Evolutionary conservation across 2,113 vertebrate species (phyloP), one percentile per base, ranked within the genome.

Genomic region (Podarcis cretensis): DNA sequence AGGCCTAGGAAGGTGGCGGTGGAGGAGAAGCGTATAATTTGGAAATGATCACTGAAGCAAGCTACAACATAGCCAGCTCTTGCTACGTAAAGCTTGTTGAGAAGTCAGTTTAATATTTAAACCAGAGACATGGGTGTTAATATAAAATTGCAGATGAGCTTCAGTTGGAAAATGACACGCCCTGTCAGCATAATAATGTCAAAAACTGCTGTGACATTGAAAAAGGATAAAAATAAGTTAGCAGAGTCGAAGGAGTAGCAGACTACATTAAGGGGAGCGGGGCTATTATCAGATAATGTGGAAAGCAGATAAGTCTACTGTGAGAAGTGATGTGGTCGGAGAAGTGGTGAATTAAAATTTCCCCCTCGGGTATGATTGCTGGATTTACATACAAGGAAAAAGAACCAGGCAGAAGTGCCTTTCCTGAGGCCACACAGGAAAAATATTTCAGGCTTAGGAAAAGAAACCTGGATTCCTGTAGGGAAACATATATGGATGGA

Each of bases 111-210:
- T 76, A 88, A 88, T 88, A 83, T 88, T 83, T 88, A 75, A 88
- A 54, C 59, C 37, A 76, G 59, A 83, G 81, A 88, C 87, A 83
- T 2, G 71, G 71, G 57, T 83, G 57, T 88, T 76, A 81, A 68
- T 82, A 88, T 88, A 82, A 68, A 82, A 83, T 20, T 76, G 81
- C 32, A 76, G 74, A 83, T 66, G 80, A 88, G 80, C 71, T 66
- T 88, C 80, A 66, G 71, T 88, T 76, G 27, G 71, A 57, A 88
- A 88, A 83, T 83, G 87, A 83, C 87, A 83, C 80, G 63, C 81
- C 80, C 71, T 88, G 81, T 88, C 87, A 88, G 59, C 87, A 88
- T 83, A 35, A 77, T 68, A 88, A 88, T 88, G 71, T 83, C 71
- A 88, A 83, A 88, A 83, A 37, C 35, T 18, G 40, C 80, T 88